These are phyloP conservation scores for Nycticebus coucang DNA, from an alignment of 2,113 vertebrate species.

Conservation along the genomic window DNA sequence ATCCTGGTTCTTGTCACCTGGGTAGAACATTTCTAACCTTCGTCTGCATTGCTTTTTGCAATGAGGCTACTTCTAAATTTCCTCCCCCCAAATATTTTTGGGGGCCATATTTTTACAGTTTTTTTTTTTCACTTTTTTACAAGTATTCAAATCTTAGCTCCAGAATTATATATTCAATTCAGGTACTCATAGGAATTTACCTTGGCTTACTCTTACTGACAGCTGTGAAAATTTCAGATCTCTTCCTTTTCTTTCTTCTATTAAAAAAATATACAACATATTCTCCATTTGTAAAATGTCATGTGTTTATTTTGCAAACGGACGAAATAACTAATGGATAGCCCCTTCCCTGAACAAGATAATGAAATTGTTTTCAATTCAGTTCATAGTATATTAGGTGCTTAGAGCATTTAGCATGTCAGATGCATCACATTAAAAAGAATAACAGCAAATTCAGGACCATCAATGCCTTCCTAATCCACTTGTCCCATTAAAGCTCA, in stretches of 20 bases:
- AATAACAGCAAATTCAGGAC: neutral
- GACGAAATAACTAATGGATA: neutral
- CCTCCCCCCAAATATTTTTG: neutral
- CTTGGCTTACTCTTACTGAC: neutral
- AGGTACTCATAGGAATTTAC: neutral
- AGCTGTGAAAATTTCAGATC: neutral
- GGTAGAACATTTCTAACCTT: neutral
- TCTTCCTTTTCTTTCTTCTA: neutral
- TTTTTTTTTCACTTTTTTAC: neutral
- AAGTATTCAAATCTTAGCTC: neutral
- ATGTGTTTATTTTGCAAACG: conserved; percentile 25
- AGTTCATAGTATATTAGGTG: conserved; percentile 16
- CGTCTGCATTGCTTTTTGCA: neutral
- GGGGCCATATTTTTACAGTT: neutral
- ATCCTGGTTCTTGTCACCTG: neutral
- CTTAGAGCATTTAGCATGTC: neutral
- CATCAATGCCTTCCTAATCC: neutral
- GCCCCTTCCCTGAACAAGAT: neutral
- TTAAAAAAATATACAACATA: neutral
- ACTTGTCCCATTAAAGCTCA: neutral
- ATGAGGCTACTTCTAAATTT: neutral
- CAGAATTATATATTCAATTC: neutral
- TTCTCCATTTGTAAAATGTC: neutral
- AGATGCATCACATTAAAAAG: neutral
- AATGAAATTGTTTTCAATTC: conserved; percentile 43